Evolutionary conservation across 2,888 invertebrate species (phyloP).

Genomic region (Creontiades dilutus): DNA sequence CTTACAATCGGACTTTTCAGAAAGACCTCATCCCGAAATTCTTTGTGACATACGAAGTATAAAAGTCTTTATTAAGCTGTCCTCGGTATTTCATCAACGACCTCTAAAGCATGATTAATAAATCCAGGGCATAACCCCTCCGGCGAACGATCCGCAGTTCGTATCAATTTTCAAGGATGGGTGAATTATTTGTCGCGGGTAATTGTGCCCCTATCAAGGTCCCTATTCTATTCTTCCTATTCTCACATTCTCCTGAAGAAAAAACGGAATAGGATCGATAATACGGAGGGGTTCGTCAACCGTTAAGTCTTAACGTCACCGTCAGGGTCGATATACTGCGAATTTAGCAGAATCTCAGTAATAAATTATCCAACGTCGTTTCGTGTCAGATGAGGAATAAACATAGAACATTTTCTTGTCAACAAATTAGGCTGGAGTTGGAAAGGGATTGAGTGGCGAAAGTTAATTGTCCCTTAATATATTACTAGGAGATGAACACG

Average conservation of each 20-base stretch:
- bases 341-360: neutral
- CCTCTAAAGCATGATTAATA: slow-evolving; percentile 11
- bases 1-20: neutral
- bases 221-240: slow-evolving; percentile 7
- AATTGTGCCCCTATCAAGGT: slow-evolving; percentile 23
- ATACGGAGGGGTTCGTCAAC: slow-evolving; percentile 29
- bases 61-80: neutral
- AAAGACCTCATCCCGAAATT: neutral
- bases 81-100: neutral
- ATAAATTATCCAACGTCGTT: neutral
- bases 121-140: neutral
- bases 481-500: too few species aligned
- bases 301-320: neutral
- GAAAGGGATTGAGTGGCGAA: too few species aligned
- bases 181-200: slow-evolving; percentile 19
- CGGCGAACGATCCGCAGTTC: neutral
- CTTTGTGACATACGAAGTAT: neutral
- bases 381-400: neutral
- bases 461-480: too few species aligned
- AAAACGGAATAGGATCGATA: neutral
- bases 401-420: too few species aligned
- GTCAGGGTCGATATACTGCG: slow-evolving; percentile 1
- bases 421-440: too few species aligned
- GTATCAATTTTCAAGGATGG: slow-evolving; percentile 21
- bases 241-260: slow-evolving; percentile 17